Evolutionary conservation across 2,113 vertebrate genomes (phyloP), one percentile per base, ranked within the genome.

Genomic region (Etia nguti): DNA sequence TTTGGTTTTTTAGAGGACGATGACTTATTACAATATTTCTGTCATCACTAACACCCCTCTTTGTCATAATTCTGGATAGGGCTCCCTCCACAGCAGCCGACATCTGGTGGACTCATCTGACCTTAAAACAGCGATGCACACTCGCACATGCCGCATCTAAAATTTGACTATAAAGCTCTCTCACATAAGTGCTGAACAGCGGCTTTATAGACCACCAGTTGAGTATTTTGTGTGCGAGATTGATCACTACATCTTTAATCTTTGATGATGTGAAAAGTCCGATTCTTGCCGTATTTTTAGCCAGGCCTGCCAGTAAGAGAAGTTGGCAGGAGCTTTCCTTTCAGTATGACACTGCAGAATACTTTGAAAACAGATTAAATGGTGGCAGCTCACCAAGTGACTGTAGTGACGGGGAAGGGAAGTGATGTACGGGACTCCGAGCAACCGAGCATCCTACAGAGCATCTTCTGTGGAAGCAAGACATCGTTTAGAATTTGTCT

Each of bases 401-500:
- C 46, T 84, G 83, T 29, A 77, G 31, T 34, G 36, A 59, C 15
- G 6, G 62, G 75, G 3, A 20, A 29, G 48, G 79, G 50, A 77
- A 57, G 59, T 83, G 87, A 93, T 92, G 82, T 81, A 86, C 80
- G 82, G 89, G 83, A 82, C 46, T 10, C 46, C 0, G 10, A 87
- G 86, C 80, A 55, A 41, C 41, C 20, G 65, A 83, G 60, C 88
- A 38, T 89, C 81, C 81, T 79, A 70, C 57, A 38, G 82, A 84
- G 68, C 88, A 38, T 90, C 80, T 79, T 80, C 80, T 6, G 16
- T 16, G 80, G 59, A 79, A 46, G 65, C 87, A 65, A 85, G 73
- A 73, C 89, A 79, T 89, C 65, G 70, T 90, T 86, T 89, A 36
- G 31, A 89, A 87, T 91, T 59, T 82, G 81, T 89, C 34, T 70